A percentile compares a stretch with the other conserved stretches of the same genome.
Conservation (phyloP, 2,797 vertebrate genomes). For the Poecile montanus region DNA sequence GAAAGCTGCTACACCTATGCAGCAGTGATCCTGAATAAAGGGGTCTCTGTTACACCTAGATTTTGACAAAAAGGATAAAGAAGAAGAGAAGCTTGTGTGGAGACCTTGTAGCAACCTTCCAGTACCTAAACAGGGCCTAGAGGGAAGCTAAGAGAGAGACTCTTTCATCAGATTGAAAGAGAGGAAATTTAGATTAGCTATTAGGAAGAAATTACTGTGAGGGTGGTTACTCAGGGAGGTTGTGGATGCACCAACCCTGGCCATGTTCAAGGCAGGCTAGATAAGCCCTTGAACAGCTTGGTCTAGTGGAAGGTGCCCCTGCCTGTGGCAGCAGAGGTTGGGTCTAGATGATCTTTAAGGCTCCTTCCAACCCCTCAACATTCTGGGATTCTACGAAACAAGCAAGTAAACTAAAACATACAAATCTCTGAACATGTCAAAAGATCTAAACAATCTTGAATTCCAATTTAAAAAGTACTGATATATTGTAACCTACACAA, state of each 20-base stretch:
- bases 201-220: not conserved
- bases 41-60: not conserved
- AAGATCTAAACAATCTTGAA: not conserved
- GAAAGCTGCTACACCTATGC: not conserved
- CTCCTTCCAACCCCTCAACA: not conserved
- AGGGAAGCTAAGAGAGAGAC: not conserved
- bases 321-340: not conserved
- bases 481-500: not conserved
- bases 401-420: not conserved
- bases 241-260: not conserved
- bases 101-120: not conserved
- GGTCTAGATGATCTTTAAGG: not conserved
- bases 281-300: not conserved
- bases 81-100: not conserved
- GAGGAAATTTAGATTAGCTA: not conserved
- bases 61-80: not conserved
- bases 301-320: not conserved
- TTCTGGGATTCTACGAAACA: not conserved
- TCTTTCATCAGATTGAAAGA: not conserved
- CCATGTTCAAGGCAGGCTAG: not conserved
- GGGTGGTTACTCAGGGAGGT: not conserved
- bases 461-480: not conserved
- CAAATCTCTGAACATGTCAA: fast-evolving
- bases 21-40: not conserved
- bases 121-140: not conserved